Evolutionary conservation across 2,888 invertebrate species (phyloP).

Genomic region (Pseudococcus viburni): DNA sequence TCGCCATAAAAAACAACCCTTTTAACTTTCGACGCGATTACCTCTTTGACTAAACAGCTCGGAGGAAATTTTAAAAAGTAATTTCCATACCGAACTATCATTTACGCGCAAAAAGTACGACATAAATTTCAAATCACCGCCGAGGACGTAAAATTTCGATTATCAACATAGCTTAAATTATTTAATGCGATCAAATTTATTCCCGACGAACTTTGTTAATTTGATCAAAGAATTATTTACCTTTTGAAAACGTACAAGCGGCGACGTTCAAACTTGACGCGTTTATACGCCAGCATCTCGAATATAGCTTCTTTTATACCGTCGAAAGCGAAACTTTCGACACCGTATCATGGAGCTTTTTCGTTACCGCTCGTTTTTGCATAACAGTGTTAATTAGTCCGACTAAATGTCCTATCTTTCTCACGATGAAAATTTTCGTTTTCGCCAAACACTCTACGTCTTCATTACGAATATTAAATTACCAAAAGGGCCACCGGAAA

Average conservation of each 20-base stretch:
- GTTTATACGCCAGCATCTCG: neutral
- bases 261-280: slow-evolving; percentile 6
- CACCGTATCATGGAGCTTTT: neutral
- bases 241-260: slow-evolving; percentile 37
- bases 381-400: slow-evolving; percentile 29
- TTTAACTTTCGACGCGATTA: slow-evolving; percentile 50
- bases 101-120: slow-evolving; percentile 15
- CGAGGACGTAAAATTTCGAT: slow-evolving; percentile 40
- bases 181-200: slow-evolving; percentile 58
- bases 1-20: slow-evolving; percentile 39
- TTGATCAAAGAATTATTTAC: slow-evolving; percentile 54
- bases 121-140: slow-evolving; percentile 55
- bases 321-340: slow-evolving; percentile 24
- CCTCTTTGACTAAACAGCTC: slow-evolving; percentile 43
- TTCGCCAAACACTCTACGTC: slow-evolving; percentile 43
- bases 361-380: slow-evolving; percentile 11
- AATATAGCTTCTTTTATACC: slow-evolving; percentile 43
- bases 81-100: slow-evolving; percentile 42
- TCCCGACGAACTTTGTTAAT: slow-evolving; percentile 55
- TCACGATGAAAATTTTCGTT: slow-evolving; percentile 1
- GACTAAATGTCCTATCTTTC: slow-evolving; percentile 42
- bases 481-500: slow-evolving; percentile 41
- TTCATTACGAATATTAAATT: slow-evolving; percentile 52
- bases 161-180: slow-evolving; percentile 55
- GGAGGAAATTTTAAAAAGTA: slow-evolving; percentile 48